A percentile compares a stretch with the other conserved stretches of the same genome.
Evolutionary conservation across 2,888 invertebrate species (phyloP).

Genomic region (Pantelozetes paolii): DNA sequence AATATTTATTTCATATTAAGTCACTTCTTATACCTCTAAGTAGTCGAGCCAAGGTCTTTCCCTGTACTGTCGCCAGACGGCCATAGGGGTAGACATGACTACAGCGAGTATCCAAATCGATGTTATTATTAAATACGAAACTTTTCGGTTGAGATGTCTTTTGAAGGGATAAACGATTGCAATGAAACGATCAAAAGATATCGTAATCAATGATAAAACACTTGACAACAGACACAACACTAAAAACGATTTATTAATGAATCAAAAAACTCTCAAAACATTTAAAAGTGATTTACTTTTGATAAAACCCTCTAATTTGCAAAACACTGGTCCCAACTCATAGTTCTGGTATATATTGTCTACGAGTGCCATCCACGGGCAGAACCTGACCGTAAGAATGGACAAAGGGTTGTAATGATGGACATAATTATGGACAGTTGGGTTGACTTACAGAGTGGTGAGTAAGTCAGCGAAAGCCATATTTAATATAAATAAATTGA

Average conservation of each 20-base stretch:
- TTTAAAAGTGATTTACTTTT: conserved; percentile 60
- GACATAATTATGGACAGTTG: not conserved
- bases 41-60: conserved; percentile 71
- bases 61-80: conserved; percentile 54
- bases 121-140: conserved; percentile 63
- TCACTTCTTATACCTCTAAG: conserved; percentile 56
- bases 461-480: conserved; percentile 68
- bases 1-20: not conserved
- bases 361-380: conserved; percentile 71
- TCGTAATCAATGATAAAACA: conserved; percentile 69
- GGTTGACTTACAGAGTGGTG: conserved; percentile 56
- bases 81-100: conserved; percentile 58
- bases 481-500: conserved; percentile 69
- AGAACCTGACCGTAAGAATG: conserved; percentile 53
- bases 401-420: not conserved
- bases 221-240: conserved; percentile 69
- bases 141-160: conserved; percentile 63
- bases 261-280: not conserved
- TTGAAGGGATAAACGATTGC: conserved; percentile 71
- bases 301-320: conserved; percentile 70
- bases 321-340: conserved; percentile 67
- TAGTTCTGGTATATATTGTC: conserved; percentile 74
- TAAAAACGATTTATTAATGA: conserved; percentile 50
- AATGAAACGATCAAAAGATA: conserved; percentile 76
- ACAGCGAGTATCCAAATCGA: conserved; percentile 66